Conservation (phyloP, 2,888 invertebrate species). For the Empis livida region DNA sequence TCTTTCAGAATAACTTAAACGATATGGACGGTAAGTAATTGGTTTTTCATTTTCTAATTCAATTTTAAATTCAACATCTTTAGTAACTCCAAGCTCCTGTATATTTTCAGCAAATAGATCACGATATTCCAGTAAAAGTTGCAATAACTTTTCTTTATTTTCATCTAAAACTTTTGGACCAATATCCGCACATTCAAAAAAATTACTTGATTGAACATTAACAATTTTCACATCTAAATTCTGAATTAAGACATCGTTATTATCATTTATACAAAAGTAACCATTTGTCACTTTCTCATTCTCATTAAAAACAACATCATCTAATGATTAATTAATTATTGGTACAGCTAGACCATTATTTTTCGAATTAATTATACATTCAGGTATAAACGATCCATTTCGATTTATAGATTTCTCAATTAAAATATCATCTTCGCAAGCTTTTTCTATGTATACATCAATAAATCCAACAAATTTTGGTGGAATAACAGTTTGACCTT, state of each 20-base stretch:
- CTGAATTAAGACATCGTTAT: neutral
- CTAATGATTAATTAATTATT: neutral
- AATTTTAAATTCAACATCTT: slow-evolving; percentile 9
- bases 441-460: neutral
- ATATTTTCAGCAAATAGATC: slow-evolving; percentile 7
- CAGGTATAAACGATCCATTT: neutral
- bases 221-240: neutral
- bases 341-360: neutral
- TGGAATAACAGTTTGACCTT: neutral
- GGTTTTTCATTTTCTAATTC: slow-evolving; percentile 8
- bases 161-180: neutral
- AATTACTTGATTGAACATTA: neutral
- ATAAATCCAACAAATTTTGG: neutral
- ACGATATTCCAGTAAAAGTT: slow-evolving; percentile 6
- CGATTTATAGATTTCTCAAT: neutral
- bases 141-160: slow-evolving; percentile 4
- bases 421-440: neutral
- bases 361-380: neutral
- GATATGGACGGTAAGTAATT: slow-evolving; percentile 10
- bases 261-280: neutral
- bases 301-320: neutral
- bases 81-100: slow-evolving; percentile 9
- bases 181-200: neutral
- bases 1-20: slow-evolving; percentile 10
- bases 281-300: neutral